Base-by-base conservation (phyloP, 2,797 vertebrate species). In the Sebastes diaconus region DNA sequence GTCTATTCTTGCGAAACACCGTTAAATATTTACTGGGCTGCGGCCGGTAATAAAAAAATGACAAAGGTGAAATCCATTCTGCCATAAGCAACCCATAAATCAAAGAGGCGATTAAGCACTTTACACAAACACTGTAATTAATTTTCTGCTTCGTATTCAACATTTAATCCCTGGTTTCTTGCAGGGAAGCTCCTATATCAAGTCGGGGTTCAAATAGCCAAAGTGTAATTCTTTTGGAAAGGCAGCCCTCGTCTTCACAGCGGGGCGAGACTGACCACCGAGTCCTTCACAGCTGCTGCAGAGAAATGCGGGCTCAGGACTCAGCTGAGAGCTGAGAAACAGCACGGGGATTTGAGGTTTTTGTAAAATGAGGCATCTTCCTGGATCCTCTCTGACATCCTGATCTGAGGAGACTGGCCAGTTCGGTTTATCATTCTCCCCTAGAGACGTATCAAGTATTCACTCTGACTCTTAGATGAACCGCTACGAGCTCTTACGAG, bases 311-410 rank as follows among this genome's bases (percentile, higher is more conserved):
- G n/a, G 68, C 87, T 83, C 71, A 75, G 65, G 61, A 75, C 63
- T 80, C n/a, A 85, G 77, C 85, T 73, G 54, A 84, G 66, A 83
- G 77, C 73, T 70, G 58, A 54, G 70, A 73, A 75, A 52, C 68
- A 83, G 68, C 66, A 42, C 11, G 5, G 65, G 75, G 76, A 81
- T 58, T 79, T 86, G 76, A 79, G 82, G 80, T 75, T 83, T 83
- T 81, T 84, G 68, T 69, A 46, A 77, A 73, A 84, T 55, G 54
- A 75, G 75, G 34, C 68, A 55, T 88, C 76, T 84, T 86, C 52
- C 67, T 46, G 58, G 72, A 84, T 82, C 76, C 68, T 73, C 84
- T 84, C 85, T 83, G 69, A 76, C 64, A 63, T 79, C 68, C 71
- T 72, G 54, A 83, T 79, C 60, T 42, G 57, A 22, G n/a, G 59